Base-by-base conservation (phyloP, 2,113 vertebrate genomes). In the Phylloscopus whistleri region DNA sequence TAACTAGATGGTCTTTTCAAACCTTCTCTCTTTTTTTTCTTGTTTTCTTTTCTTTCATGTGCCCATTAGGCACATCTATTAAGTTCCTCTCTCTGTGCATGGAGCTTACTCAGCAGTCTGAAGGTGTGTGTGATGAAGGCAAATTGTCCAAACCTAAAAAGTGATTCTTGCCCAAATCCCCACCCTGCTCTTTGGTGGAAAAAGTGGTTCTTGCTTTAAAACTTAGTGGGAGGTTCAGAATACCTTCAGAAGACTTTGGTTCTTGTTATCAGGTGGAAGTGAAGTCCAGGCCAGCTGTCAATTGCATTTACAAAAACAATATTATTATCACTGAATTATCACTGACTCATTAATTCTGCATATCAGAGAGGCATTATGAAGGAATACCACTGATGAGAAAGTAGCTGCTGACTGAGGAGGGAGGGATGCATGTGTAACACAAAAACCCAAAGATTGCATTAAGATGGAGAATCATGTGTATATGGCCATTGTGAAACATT, bases 341-440 rank as follows among this genome's bases (percentile, higher is more conserved):
- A 41, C 33, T 75, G 79, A 78, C 68, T 93, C 66, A 60, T 68
- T 88, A 77, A 23, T 90, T 67, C 27, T 86, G 75, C 11, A 5
- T 84, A 67, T 92, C 82, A 73, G 60, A 37, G 64, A 33, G 74
- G 56, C 72, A 35, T 88, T 77, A 39, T 24, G n/a, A 63, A 69
- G 70, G 46, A 86, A n/a, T 75, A 78, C 33, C 44, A 31, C 64
- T 84, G 80, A 87, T 64, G 86, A 92, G 88, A 96, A 94, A 78
- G 88, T 28, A 88, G 86, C 69, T 94, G 91, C 84, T 97, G 94
- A 84, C 35, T 92, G 93, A 96, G 68, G 68, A 93, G 72, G 79
- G 82, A 79, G 64, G 55, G 48, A 52, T 74, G 19, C 62, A 14
- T 49, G 16, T 80, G 78, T 84, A 55, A 64, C 43, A 60, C 22